Evolutionary conservation across 64 coral and sea anemone genomes (phyloP).

Genomic region (Dendronephthya gigantea): DNA sequence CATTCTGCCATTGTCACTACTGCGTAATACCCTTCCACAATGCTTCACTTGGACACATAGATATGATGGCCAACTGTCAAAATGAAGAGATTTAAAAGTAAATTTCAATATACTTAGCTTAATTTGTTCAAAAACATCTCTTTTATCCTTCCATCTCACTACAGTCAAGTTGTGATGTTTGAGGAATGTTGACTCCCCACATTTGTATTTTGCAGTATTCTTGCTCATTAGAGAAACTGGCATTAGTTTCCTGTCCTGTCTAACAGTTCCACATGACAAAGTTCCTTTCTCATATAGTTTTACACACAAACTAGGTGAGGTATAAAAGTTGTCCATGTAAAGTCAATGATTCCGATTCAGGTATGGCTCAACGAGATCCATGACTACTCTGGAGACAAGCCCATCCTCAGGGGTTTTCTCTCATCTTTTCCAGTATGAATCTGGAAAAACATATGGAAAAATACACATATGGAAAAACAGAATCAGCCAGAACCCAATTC

Average conservation of each 20-base stretch:
- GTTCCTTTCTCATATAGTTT: constrained; percentile 1
- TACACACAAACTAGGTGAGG: neutral
- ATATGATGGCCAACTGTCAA: constrained; percentile 17
- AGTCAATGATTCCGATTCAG: neutral
- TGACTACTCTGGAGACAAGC: neutral
- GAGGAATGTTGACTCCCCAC: constrained; percentile 12
- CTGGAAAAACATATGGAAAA: no score
- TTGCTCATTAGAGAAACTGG: neutral
- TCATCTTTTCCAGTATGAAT: constrained; percentile 31
- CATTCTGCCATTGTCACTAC: no score
- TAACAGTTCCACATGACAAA: constrained; percentile 17
- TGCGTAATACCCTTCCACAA: no score
- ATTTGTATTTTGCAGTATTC: neutral
- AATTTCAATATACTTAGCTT: neutral
- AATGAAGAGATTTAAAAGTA: neutral
- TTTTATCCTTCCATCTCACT: constrained; percentile 31
- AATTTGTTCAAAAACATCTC: neutral
- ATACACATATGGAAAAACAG: constrained; percentile 14
- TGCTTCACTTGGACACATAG: no score
- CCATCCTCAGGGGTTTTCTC: constrained; percentile 1
- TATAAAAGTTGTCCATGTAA: constrained; percentile 28
- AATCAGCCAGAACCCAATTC: constrained; percentile 25
- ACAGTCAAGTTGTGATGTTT: constrained; percentile 3
- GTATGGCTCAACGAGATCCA: constrained; percentile 19
- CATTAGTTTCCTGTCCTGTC: constrained; percentile 20